Conservation (phyloP, 2,113 vertebrate genomes). For the Cynoglossus semilaevis region DNA sequence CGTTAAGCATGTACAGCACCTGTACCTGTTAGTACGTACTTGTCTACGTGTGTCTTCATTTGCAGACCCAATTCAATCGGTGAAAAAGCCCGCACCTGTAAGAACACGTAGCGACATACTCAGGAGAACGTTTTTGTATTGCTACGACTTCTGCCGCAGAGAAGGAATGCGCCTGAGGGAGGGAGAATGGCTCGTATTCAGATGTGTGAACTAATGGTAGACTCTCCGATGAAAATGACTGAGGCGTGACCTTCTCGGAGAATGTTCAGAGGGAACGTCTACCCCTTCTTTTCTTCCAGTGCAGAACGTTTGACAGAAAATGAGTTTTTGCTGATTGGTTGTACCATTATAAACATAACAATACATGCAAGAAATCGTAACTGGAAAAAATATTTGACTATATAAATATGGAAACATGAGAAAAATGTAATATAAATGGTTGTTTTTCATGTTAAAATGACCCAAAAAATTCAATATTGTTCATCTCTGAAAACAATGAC, state of each 20-base stretch:
- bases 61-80: slow-evolving; percentile 28
- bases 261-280: not conserved
- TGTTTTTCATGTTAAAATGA: no score
- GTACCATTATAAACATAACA: no score
- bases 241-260: slow-evolving; percentile 15
- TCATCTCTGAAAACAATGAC: no score
- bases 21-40: not conserved
- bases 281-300: slow-evolving; percentile 6
- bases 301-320: slow-evolving; percentile 6
- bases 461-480: no score
- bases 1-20: slow-evolving; percentile 2
- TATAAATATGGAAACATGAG: no score
- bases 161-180: slow-evolving; percentile 61
- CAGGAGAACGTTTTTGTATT: slow-evolving; percentile 37
- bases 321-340: not conserved
- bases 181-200: slow-evolving; percentile 41
- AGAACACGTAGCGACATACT: slow-evolving; percentile 63
- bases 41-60: slow-evolving; percentile 30
- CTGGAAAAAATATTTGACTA: no score
- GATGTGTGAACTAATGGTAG: slow-evolving; percentile 43
- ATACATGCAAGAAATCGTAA: no score
- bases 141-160: slow-evolving; percentile 38
- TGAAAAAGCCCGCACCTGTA: slow-evolving; percentile 57
- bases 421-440: no score
- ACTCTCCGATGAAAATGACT: slow-evolving; percentile 34